Evolutionary conservation across 2,888 invertebrate species (phyloP), one percentile per base, ranked within the genome.

Genomic region (Plebejus anna): DNA sequence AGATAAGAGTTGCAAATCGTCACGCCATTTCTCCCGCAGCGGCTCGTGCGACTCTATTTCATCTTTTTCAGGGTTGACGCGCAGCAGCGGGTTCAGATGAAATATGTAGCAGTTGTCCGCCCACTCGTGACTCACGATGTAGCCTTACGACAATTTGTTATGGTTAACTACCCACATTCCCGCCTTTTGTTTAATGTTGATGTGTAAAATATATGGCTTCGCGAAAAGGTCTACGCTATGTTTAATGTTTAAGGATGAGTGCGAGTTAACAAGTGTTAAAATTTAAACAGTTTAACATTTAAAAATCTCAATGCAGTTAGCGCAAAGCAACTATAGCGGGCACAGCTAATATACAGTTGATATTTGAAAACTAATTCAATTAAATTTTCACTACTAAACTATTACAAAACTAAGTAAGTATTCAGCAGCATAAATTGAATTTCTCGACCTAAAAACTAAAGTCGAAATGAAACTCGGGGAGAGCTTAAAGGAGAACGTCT

Each of bases 81-180:
- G 82, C 72, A 93, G 82, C 16, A 95, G 83, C 2, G 96, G 95
- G 86, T 96, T 96, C 36, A 95, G 83, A 82, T 95, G 95, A 51
- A 96, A 82, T 13, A 95, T 86, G 81, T 95, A 95, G 79, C 88
- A 88, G 77, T 92, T 94, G 77, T 94, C 91, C 9, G 94, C 92
- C 95, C 96, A 96, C 84, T 96, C 95, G 79, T 96, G 95, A 80
- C 92, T 94, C 28, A 96, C 87, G 47, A 95, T 94, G 82, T 94
- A 92, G 75, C 96, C 96, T 89, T 70, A 32, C 13, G 51, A 73
- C 73, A 73, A 73, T 73, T 73, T 73, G 51, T 73, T 51, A 28
- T 55, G 28, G 73, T 73, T 73, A 73, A 51, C 73, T 51, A 73
- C 73, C 32, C 28, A 32, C 73, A 47, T 75, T 66, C 42, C 61